Evolutionary conservation across 1,140 invertebrate genomes (phyloP).

Genomic region (Nephila pilipes): DNA sequence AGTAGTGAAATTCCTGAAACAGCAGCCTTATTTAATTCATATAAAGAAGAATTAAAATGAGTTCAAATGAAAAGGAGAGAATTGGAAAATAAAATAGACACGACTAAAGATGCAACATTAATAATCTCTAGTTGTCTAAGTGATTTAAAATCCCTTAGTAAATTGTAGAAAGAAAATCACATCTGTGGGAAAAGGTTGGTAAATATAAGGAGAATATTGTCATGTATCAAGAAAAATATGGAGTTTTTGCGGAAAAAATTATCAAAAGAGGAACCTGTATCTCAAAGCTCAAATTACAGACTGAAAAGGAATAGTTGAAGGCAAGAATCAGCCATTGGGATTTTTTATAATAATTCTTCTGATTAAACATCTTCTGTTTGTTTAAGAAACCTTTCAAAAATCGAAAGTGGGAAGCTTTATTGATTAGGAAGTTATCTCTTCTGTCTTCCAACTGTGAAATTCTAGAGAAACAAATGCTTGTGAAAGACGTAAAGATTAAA

Average conservation of each 20-base stretch:
- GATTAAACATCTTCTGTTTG: slow-evolving; percentile 25
- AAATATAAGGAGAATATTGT: slow-evolving; percentile 58
- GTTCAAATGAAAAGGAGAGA: slow-evolving; percentile 55
- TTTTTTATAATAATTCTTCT: slow-evolving; percentile 57
- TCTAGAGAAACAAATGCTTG: slow-evolving; percentile 50
- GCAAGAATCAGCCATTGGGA: slow-evolving; percentile 59
- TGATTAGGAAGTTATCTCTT: slow-evolving; percentile 58
- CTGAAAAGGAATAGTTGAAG: slow-evolving; percentile 67
- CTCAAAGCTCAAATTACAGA: slow-evolving; percentile 43
- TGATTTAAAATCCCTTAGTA: slow-evolving; percentile 60
- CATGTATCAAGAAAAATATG: slow-evolving; percentile 58
- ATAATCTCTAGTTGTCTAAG: slow-evolving; percentile 52
- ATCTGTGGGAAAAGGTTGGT: slow-evolving; percentile 54
- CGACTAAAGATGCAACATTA: slow-evolving; percentile 64
- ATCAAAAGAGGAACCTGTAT: slow-evolving; percentile 42
- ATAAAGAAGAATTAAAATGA: slow-evolving; percentile 57
- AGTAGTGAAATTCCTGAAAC: slow-evolving; percentile 57
- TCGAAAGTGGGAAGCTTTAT: slow-evolving; percentile 61
- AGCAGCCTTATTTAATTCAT: slow-evolving; percentile 50
- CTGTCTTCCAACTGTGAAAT: slow-evolving; percentile 52
- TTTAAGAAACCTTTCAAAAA: slow-evolving; percentile 52
- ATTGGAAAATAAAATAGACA: slow-evolving; percentile 74
- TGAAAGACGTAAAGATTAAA: slow-evolving; percentile 49
- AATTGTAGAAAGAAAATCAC: slow-evolving; percentile 68
- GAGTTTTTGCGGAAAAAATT: slow-evolving; percentile 60